A percentile compares a stretch with the other conserved stretches of the same genome.
phyloP scores from a whole-genome alignment of 2,888 invertebrate genomes.

The Geophilus truncorum region DNA sequence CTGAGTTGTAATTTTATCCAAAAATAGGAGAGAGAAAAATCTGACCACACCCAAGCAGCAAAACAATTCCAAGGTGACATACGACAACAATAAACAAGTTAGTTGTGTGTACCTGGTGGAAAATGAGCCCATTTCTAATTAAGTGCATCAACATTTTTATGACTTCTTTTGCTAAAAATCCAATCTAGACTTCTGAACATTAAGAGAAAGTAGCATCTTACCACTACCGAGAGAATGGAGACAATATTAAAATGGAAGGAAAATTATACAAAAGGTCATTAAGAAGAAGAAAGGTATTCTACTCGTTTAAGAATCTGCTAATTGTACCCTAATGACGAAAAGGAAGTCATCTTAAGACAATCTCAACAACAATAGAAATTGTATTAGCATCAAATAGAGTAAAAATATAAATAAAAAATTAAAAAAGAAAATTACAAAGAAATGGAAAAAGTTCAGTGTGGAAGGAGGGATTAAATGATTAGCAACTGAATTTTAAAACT shows the following conservation, averaged over 20 bases:
- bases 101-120: neutral
- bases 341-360: conserved; percentile 25
- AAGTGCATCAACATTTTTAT: conserved; percentile 16
- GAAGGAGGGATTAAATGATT: neutral
- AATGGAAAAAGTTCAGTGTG: neutral
- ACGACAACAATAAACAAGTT: neutral
- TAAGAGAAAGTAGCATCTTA: conserved; percentile 13
- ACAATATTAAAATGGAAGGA: conserved; percentile 24
- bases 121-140: conserved; percentile 25
- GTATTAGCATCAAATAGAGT: neutral
- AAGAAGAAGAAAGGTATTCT: conserved; percentile 23
- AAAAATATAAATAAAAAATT: neutral
- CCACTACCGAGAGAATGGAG: neutral
- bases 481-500: neutral
- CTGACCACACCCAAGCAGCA: too few relatives aligned
- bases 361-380: conserved; percentile 10
- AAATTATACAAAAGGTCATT: conserved; percentile 27
- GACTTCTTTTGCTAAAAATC: conserved; percentile 18
- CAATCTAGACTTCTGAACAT: neutral
- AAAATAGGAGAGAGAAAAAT: too few relatives aligned
- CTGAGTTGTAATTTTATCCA: too few relatives aligned
- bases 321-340: conserved; percentile 20
- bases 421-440: neutral
- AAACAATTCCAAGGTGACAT: neutral
- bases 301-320: conserved; percentile 21